Conservation (phyloP, 2,797 vertebrate genomes). For the Kryptolebias ocellatus region DNA sequence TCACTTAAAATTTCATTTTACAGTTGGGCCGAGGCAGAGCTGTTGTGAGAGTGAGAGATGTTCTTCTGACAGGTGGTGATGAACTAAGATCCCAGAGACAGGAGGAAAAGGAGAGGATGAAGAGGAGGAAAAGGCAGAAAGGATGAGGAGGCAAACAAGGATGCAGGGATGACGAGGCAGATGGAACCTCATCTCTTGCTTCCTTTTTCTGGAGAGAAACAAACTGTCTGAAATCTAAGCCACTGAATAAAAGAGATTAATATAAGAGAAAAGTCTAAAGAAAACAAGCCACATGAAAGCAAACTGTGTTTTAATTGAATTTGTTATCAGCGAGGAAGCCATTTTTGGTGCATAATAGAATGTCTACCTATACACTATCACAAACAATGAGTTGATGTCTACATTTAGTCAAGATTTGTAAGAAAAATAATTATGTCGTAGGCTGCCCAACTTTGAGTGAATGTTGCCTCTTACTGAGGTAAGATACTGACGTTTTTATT, state of each 20-base stretch:
- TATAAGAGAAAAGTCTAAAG: slow-evolving; percentile 24
- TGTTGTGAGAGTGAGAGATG: slow-evolving; percentile 39
- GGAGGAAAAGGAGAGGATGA: neutral
- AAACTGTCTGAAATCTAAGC: slow-evolving; percentile 64
- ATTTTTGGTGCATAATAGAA: too few relatives aligned
- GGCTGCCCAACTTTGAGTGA: too few relatives aligned
- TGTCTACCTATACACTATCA: too few relatives aligned
- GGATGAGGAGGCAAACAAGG: slow-evolving; percentile 19
- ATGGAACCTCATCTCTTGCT: slow-evolving; percentile 69
- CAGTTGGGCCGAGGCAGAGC: slow-evolving; percentile 43
- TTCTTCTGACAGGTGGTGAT: slow-evolving; percentile 77
- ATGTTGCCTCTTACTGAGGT: too few relatives aligned
- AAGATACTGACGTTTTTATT: too few relatives aligned
- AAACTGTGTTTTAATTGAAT: too few relatives aligned
- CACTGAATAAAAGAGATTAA: slow-evolving; percentile 36
- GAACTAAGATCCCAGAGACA: slow-evolving; percentile 60
- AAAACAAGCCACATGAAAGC: slow-evolving; percentile 20
- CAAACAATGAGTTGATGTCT: too few relatives aligned
- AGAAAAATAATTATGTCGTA: too few relatives aligned
- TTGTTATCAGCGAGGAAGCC: too few relatives aligned
- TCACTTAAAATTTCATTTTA: slow-evolving; percentile 47
- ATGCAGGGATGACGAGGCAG: slow-evolving; percentile 61
- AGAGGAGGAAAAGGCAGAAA: neutral
- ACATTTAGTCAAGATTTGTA: too few relatives aligned
- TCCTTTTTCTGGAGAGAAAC: slow-evolving; percentile 56